phyloP scores from a whole-genome alignment of 2,113 vertebrate genomes.

The Origma solitaria region DNA sequence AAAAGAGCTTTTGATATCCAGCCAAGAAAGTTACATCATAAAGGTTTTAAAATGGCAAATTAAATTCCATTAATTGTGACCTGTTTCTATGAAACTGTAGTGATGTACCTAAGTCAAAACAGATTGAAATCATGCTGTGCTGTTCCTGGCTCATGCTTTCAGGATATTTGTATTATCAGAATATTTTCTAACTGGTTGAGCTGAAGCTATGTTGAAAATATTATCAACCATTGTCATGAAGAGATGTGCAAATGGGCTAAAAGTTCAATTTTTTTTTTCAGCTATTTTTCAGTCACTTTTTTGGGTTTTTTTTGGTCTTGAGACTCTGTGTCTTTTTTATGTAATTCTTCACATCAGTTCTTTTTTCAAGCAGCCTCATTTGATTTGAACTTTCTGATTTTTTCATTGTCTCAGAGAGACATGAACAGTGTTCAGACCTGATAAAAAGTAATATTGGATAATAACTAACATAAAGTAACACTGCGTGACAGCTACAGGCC shows the following conservation, averaged over 20 bases:
- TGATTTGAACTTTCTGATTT: not conserved
- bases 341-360: not conserved
- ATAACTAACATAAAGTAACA: not conserved
- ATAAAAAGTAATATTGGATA: not conserved
- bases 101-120: not conserved
- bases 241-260: not conserved
- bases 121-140: not conserved
- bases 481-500: not conserved
- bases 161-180: not conserved
- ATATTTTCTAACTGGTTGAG: not conserved
- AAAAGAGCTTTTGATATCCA: not conserved
- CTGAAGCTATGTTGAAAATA: not conserved
- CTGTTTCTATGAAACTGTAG: not conserved
- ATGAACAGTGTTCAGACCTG: not conserved
- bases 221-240: not conserved
- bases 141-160: not conserved
- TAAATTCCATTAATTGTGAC: not conserved
- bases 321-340: not conserved
- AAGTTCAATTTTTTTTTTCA: not conserved
- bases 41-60: not conserved
- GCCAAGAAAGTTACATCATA: not conserved
- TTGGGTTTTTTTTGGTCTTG: not conserved
- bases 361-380: not conserved
- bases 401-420: not conserved
- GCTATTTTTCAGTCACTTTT: not conserved